phyloP scores from a whole-genome alignment of 1,140 invertebrate species.

The Drosophila funebris region DNA sequence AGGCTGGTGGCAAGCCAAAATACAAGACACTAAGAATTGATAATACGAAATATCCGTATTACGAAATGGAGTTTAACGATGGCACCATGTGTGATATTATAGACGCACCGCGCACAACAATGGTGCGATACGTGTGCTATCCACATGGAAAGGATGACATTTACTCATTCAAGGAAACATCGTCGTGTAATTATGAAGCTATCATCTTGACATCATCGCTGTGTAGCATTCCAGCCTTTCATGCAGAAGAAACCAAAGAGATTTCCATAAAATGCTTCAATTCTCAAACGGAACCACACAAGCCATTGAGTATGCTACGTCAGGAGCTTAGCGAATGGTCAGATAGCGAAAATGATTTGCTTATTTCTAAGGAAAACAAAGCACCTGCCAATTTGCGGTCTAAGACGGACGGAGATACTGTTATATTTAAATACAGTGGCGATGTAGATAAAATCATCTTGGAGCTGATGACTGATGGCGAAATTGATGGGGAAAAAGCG shows the following conservation, averaged over 20 bases:
- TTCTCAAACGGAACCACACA: slow-evolving; percentile 88
- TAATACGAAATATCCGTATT: slow-evolving; percentile 92
- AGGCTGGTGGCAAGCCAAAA: slow-evolving; percentile 83
- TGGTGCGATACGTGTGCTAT: slow-evolving; percentile 94
- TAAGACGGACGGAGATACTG: slow-evolving; percentile 55
- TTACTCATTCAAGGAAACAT: slow-evolving; percentile 95
- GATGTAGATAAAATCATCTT: slow-evolving; percentile 71
- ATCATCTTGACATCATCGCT: slow-evolving; percentile 93
- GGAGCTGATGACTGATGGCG: slow-evolving; percentile 55
- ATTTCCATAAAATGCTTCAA: slow-evolving; percentile 93
- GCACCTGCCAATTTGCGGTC: slow-evolving; percentile 38
- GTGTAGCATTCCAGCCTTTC: slow-evolving; percentile 95
- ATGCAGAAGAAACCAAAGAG: slow-evolving; percentile 91
- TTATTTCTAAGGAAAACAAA: slow-evolving; percentile 63
- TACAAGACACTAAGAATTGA: slow-evolving; percentile 91
- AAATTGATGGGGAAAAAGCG: slow-evolving; percentile 50
- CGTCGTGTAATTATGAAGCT: slow-evolving; percentile 97
- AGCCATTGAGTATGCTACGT: slow-evolving; percentile 89
- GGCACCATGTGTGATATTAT: slow-evolving; percentile 97
- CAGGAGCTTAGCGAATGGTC: slow-evolving; percentile 89
- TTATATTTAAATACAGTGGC: slow-evolving; percentile 56
- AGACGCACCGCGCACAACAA: slow-evolving; percentile 90
- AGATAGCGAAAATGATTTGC: slow-evolving; percentile 72
- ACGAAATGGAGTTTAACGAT: slow-evolving; percentile 91
- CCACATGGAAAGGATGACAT: slow-evolving; percentile 94